Evolutionary conservation across 2,113 vertebrate genomes (phyloP), one percentile per base, ranked within the genome.

Genomic region (Pterocles burchelli): DNA sequence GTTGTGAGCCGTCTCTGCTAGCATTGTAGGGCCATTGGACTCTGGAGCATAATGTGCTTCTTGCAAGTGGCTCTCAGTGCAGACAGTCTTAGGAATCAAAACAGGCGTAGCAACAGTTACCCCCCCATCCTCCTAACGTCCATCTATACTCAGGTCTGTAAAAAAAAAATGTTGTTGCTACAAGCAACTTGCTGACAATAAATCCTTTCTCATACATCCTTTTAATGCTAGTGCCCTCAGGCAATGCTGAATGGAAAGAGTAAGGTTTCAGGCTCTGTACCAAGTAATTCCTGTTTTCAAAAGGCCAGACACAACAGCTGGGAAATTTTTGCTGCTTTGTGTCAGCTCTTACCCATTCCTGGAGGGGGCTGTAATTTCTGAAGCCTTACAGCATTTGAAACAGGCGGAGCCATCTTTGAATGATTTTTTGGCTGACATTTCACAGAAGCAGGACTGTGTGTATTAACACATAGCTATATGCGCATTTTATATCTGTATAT

Each of bases 251-350:
- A 59, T 83, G 85, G 73, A 80, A 91, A 2, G 86, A 90, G 49
- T 75, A 96, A 76, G 67, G 49, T 82, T 94, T 82, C 91, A 90
- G 80, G 67, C 72, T 93, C 51, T 2, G 3, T n/a, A 94, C 83
- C 77, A 84, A 92, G 90, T 61, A 90, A 96, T 90, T 94, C 78
- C 73, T 94, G 79, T 90, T 94, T 93, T 85, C 78, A 59, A 77
- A 90, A 84, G 82, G 57, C 84, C 95, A 97, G 96, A 94, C 92
- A 96, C 52, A 97, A 94, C 95, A 97, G 95, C 94, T 90, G 83
- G 85, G 79, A 95, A 80, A 85, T 57, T 85, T 92, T 85, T 71
- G 78, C 94, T 97, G 94, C 67, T 95, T 91, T 90, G 61, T 96
- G 90, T 95, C 93, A 87, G 65, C 55, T 89, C 80, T 88, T 96